Evolutionary conservation across 2,113 vertebrate species (phyloP).

Genomic region (Tenrec ecaudatus): DNA sequence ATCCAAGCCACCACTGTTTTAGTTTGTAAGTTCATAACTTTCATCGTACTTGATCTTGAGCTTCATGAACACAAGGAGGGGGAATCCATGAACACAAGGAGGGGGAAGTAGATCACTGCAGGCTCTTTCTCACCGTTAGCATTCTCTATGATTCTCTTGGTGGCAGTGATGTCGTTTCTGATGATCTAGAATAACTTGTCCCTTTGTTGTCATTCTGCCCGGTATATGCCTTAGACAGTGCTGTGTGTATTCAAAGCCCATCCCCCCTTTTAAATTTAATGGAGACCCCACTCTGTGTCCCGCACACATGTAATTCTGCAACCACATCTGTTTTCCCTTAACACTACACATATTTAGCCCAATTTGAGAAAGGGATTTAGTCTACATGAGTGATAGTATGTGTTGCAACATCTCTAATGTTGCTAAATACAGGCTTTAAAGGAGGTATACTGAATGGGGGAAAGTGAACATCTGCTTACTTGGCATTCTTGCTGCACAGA

Average conservation of each 20-base stretch:
- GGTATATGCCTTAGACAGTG: too few relatives aligned
- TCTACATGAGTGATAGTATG: background rate
- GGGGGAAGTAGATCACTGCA: background rate
- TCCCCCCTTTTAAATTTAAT: background rate
- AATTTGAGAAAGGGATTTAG: constrained; percentile 34
- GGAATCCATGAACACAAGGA: background rate
- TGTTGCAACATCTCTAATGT: background rate
- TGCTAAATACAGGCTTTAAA: constrained; percentile 33
- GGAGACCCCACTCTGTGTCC: too few relatives aligned
- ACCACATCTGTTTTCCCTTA: background rate
- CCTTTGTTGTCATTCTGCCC: background rate
- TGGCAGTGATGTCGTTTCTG: background rate
- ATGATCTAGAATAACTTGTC: background rate
- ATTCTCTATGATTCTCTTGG: background rate
- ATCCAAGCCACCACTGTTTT: too few relatives aligned
- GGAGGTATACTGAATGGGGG: background rate
- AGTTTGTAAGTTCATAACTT: background rate
- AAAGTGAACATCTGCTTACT: background rate
- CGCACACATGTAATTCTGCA: background rate
- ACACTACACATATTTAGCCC: constrained; percentile 23
- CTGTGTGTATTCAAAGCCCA: background rate
- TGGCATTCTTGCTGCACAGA: background rate
- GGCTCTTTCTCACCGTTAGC: background rate
- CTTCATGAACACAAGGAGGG: too few relatives aligned
- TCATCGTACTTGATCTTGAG: background rate